These are phyloP conservation scores for Sebastes miniatus DNA, from an alignment of 2,797 vertebrate genomes.

Conservation along the genomic window DNA sequence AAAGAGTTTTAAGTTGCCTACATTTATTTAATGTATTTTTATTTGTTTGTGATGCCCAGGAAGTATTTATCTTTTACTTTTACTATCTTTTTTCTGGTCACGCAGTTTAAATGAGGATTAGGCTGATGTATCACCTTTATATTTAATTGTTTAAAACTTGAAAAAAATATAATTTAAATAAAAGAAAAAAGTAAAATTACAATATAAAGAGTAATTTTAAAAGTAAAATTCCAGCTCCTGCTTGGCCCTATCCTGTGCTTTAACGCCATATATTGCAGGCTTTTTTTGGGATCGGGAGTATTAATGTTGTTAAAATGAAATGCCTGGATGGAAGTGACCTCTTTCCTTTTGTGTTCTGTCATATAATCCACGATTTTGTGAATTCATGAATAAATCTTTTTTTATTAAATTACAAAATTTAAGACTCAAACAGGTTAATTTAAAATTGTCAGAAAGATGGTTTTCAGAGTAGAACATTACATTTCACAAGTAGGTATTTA, in stretches of 20 bases:
- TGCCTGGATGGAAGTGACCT: background rate
- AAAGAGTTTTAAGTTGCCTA: slow-evolving; percentile 43
- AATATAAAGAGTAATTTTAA: background rate
- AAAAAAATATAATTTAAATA: background rate
- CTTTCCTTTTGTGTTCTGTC: background rate
- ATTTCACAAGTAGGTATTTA: background rate
- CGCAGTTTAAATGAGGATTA: background rate
- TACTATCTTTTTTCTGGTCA: background rate
- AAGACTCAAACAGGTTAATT: background rate
- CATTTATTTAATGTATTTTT: background rate
- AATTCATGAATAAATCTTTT: background rate
- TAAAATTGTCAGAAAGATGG: background rate
- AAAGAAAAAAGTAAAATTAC: background rate
- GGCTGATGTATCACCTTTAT: background rate
- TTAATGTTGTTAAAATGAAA: background rate
- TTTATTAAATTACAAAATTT: background rate
- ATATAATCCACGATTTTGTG: background rate
- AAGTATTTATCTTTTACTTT: background rate
- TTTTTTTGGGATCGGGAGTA: background rate
- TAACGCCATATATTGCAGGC: background rate
- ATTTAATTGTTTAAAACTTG: background rate
- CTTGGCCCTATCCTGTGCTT: background rate
- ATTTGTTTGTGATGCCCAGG: background rate
- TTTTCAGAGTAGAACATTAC: background rate
- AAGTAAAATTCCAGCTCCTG: background rate